Evolutionary conservation across 2,888 invertebrate genomes (phyloP).

Genomic region (Siphlonurus alternatus): DNA sequence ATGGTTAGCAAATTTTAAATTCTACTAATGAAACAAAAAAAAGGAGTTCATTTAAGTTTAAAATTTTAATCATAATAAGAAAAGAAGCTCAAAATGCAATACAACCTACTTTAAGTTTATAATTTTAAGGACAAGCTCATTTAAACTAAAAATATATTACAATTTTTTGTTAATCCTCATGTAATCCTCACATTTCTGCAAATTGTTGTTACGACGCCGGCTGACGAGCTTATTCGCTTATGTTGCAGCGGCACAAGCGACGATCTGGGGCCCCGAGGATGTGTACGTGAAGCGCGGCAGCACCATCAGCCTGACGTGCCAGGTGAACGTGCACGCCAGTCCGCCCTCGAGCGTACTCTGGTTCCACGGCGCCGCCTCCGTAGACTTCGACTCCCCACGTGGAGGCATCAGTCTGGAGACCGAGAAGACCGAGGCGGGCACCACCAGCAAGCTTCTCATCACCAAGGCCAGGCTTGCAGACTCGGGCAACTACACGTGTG

Average conservation of each 20-base stretch:
- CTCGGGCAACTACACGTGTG: conserved; percentile 82
- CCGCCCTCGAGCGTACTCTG: conserved; percentile 62
- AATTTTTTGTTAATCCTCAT: too few relatives aligned
- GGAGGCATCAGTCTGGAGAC: conserved; percentile 69
- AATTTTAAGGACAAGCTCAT: too few relatives aligned
- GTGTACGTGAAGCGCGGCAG: conserved; percentile 81
- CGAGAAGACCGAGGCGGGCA: conserved; percentile 65
- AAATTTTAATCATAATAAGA: too few relatives aligned
- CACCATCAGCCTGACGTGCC: conserved; percentile 75
- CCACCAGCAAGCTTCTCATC: conserved; percentile 65
- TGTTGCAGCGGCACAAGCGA: conserved; percentile 69
- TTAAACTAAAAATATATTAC: too few relatives aligned
- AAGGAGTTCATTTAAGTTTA: too few relatives aligned
- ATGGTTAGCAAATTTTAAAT: too few relatives aligned
- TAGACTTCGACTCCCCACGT: conserved; percentile 65
- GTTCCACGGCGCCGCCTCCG: conserved; percentile 67
- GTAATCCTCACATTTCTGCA: too few relatives aligned
- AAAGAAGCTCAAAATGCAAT: too few relatives aligned
- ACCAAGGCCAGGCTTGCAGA: conserved; percentile 69
- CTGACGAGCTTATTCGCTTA: too few relatives aligned
- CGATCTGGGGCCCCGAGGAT: conserved; percentile 69
- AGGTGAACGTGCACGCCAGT: conserved; percentile 71
- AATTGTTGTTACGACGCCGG: too few relatives aligned
- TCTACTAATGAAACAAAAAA: too few relatives aligned
- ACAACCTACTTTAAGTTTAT: too few relatives aligned